These are phyloP conservation scores for Pogonognathellus flavescens DNA, from an alignment of 1,140 invertebrate species.

Conservation along the genomic window DNA sequence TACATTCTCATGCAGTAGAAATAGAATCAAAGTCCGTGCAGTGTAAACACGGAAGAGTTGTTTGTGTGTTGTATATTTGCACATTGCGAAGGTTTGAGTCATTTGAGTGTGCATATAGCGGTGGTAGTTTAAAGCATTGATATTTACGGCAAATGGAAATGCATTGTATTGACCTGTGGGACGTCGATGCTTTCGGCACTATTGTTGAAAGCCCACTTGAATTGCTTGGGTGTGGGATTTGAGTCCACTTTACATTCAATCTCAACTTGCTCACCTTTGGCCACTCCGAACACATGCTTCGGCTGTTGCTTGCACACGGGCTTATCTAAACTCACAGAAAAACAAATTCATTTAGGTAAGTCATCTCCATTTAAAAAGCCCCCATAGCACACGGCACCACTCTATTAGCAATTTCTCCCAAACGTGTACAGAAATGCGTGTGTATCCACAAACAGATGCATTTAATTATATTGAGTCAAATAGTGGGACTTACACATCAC, in stretches of 20 bases:
- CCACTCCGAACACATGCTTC: constrained; percentile 86
- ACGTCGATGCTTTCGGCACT: constrained; percentile 85
- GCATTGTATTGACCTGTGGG: constrained; percentile 70
- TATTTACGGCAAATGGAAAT: constrained; percentile 31
- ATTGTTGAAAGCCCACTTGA: constrained; percentile 92
- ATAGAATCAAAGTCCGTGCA: too few relatives aligned
- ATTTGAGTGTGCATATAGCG: too few relatives aligned
- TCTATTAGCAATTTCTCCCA: too few relatives aligned
- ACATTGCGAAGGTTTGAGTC: too few relatives aligned
- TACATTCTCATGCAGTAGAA: too few relatives aligned
- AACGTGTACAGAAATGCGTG: too few relatives aligned
- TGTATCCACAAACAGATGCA: too few relatives aligned
- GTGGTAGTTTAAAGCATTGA: too few relatives aligned
- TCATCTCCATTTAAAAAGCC: background rate
- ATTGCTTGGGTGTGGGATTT: constrained; percentile 84
- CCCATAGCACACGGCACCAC: too few relatives aligned
- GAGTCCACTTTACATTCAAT: constrained; percentile 89
- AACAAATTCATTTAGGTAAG: constrained; percentile 26
- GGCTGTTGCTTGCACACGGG: constrained; percentile 85
- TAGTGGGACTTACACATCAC: constrained; percentile 88
- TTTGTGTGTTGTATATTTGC: too few relatives aligned
- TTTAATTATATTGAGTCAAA: background rate
- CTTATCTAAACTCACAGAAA: constrained; percentile 76
- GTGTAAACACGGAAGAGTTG: too few relatives aligned
- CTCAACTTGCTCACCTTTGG: constrained; percentile 83